These are phyloP conservation scores for Andrena chrysosceles DNA, from an alignment of 2,888 invertebrate genomes.

Conservation along the genomic window DNA sequence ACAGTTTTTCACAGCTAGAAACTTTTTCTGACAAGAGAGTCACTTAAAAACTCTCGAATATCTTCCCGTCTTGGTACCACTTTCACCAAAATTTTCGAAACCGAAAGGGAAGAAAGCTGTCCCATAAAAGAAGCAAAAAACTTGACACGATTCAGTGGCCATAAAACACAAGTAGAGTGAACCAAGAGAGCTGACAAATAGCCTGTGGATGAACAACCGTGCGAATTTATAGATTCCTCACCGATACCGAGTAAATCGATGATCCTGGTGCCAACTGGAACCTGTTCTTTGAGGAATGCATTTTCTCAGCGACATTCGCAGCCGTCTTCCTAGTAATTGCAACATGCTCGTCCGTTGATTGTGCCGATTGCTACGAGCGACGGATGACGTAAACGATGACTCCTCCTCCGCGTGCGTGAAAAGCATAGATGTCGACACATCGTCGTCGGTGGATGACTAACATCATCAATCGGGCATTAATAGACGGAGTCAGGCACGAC, in stretches of 20 bases:
- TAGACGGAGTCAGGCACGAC: constrained; percentile 28
- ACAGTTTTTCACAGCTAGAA: too few species aligned
- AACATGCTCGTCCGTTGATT: constrained; percentile 51
- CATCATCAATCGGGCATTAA: constrained; percentile 51
- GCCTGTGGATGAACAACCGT: neutral
- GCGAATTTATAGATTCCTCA: constrained; percentile 40
- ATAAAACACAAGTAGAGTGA: neutral
- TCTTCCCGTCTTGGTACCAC: neutral
- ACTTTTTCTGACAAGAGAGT: neutral
- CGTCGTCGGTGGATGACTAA: constrained; percentile 52
- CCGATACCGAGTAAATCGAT: neutral
- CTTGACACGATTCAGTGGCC: neutral
- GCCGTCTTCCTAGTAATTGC: constrained; percentile 45
- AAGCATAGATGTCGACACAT: constrained; percentile 41
- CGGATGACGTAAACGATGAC: constrained; percentile 58
- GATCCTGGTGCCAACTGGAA: constrained; percentile 16
- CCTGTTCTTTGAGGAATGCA: constrained; percentile 41
- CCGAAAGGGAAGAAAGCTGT: neutral
- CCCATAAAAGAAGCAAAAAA: neutral
- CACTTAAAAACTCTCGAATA: neutral
- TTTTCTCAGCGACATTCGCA: constrained; percentile 17
- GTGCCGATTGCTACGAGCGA: constrained; percentile 23
- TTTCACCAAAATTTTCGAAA: neutral
- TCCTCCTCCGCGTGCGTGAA: constrained; percentile 24
- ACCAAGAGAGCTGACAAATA: constrained; percentile 2